Base-by-base conservation (phyloP, 1,140 invertebrate genomes). In the Zaprionus davidi region DNA sequence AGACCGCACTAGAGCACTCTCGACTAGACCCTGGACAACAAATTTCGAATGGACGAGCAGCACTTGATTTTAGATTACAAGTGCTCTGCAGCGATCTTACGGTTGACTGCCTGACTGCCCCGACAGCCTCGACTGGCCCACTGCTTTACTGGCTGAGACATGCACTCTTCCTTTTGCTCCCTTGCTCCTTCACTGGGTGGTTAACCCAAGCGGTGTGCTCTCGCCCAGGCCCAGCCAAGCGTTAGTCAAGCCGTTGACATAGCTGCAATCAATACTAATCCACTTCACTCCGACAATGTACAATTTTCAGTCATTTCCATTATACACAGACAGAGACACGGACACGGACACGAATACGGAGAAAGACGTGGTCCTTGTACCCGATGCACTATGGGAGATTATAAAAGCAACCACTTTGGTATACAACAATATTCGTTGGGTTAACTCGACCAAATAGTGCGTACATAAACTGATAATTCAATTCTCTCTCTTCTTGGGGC, bases 21-120 rank as follows among this genome's bases (percentile, higher is more conserved):
- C 60, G 59, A 65, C 72, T 70, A 58, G 69, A 64, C 46, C 34
- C 53, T 44, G 55, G 55, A 76, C 72, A 58, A 59, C 68, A 53
- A 71, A 76, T 76, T 76, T 60, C 60, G 36, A 65, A 71, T 76
- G 68, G 44, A 28, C 36, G 68, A 71, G 20, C 34, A 65, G 68
- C 68, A 76, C 68, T 76, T 64, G 73, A 71, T 71, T 76, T 76
- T 65, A 64, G 55, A 76, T 76, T 76, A 71, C 68, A 34, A 76
- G 46, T 65, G 60, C 28, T 55, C 22, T 63, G 58, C 51, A 62
- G 28, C 68, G 67, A 70, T 70, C 59, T 75, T 75, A 68, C 62
- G 59, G 36, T 46, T 70, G 72, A 57, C 51, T 49, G 46, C 46
- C 20, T 22, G 46, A 49, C 46, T 49, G 46, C 2, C 41, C 41